Base-by-base conservation (phyloP, 2,888 invertebrate genomes). In the Shargacucullia verbasci region DNA sequence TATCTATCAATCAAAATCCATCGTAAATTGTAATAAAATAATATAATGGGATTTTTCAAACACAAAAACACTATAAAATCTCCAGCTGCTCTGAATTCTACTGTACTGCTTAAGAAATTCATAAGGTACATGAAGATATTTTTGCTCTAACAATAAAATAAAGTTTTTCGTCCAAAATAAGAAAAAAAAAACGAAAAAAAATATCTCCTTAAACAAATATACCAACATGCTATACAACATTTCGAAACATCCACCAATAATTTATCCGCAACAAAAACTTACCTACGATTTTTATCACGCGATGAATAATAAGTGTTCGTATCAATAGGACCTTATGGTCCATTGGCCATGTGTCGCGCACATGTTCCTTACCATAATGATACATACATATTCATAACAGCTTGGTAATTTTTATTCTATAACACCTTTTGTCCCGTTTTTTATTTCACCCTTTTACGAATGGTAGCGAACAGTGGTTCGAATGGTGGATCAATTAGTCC, bases 281-380 rank as follows among this genome's bases (percentile, higher is more conserved):
- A 73, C 80, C 78, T 80, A 82, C 82, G 80, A 85, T 81, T 82
- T 83, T 78, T 82, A 84, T 72, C 78, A 79, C 67, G 73, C 76
- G 59, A 73, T 73, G 67, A 78, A 79, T 79, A 81, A 84, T 79
- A 79, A 76, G 76, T 78, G 82, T 81, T 81, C 59, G 75, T 81
- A 84, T 83, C 85, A 85, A 88, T 86, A 86, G 76, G 75, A 73
- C 90, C 89, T 76, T 87, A 87, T 87, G 90, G 78, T 85, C 84
- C 87, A 88, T 83, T 80, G 87, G 68, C 84, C 90, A 90, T 89
- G 88, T 90, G 90, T 85, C 81, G 86, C 76, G 75, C 90, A 90
- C 80, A 90, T 90, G 90, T 76, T 85, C 50, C 45, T 38, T 46
- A 49, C 82, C 20, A 65, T 71, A 71, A 66, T 66, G 67, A 66